Conservation (phyloP, 2,797 vertebrate species). For the Rhinogobio ventralis region DNA sequence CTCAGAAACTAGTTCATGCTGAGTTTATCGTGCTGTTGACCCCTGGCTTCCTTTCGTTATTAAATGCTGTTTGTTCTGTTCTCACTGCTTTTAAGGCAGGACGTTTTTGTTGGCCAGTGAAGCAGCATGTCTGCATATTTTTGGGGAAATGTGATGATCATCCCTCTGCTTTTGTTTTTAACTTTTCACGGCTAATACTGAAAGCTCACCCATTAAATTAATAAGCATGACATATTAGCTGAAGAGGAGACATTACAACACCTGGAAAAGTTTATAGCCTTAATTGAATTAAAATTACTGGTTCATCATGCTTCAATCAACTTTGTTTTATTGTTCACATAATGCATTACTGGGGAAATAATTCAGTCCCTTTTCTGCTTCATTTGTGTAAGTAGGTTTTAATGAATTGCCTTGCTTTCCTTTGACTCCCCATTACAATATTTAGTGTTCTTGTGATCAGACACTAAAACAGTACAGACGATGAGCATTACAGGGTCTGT, state of each 20-base stretch:
- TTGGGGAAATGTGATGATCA: constrained; percentile 15
- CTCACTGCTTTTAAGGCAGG: constrained; percentile 16
- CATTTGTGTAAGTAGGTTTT: constrained; percentile 24
- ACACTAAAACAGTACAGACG: constrained; percentile 10
- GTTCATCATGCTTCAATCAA: constrained; percentile 25
- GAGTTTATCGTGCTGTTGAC: background rate
- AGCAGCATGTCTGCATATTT: constrained; percentile 10
- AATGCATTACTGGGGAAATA: background rate
- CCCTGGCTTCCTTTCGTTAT: background rate
- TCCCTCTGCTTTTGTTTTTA: constrained; percentile 1
- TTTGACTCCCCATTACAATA: background rate
- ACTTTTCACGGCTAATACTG: background rate
- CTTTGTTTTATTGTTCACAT: background rate
- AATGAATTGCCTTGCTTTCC: background rate
- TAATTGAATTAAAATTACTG: constrained; percentile 15
- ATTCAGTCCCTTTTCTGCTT: background rate
- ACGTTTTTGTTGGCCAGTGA: constrained; percentile 22
- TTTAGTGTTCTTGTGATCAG: background rate
- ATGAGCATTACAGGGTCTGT: constrained; percentile 12
- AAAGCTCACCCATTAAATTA: constrained; percentile 14
- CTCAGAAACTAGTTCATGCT: background rate
- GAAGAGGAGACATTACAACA: background rate
- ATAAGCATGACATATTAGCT: background rate
- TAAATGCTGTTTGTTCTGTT: constrained; percentile 17
- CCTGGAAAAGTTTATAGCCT: background rate